Base-by-base conservation (phyloP, 2,888 invertebrate genomes). In the Oscheius sp. region DNA sequence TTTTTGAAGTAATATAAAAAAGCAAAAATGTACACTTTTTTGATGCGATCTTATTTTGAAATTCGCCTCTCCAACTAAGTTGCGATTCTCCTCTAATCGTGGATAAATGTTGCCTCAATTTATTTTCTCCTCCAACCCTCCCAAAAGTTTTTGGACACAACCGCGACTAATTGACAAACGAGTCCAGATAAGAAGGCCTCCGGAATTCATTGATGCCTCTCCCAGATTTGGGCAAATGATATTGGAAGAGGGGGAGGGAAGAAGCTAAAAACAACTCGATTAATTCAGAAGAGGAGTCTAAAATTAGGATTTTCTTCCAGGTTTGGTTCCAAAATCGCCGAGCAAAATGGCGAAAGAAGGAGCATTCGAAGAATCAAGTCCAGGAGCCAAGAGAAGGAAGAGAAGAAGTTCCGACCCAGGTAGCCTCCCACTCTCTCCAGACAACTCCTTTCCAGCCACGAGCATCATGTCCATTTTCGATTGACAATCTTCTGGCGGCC, bases 311-410 rank as follows among this genome's bases (percentile, higher is more conserved):
- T 46, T 46, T 17, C 46, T 65, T 61, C 20, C 91, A 97, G 96
- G 97, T 98, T 75, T 98, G 97, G 97, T 98, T 98, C 90, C 98
- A 98, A 90, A 98, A 98, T 89, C 91, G 98, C 37, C 91, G 97
- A 73, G 98, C 98, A 61, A 98, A 98, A 88, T 98, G 97, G 95
- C 91, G 97, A 74, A 98, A 98, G 90, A 95, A 95, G 89, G 97
- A 98, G 88, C 95, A 79, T 34, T 55, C 57, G n/a, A 66, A 66
- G 31, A 55, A 31, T 0, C 29, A 42, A 0, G 15, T 10, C 33
- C 31, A 8, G 10, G n/a, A n/a, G n/a, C n/a, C n/a, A n/a, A 12
- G 15, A 1, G 58, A 58, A n/a, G 15, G 12, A 10, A n/a, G 48
- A 20, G 33, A 46, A 37, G 64, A 64, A 0, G 48, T 34, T 3